Base-by-base conservation (phyloP, 2,888 invertebrate species). In the Eupelmus urozonus region DNA sequence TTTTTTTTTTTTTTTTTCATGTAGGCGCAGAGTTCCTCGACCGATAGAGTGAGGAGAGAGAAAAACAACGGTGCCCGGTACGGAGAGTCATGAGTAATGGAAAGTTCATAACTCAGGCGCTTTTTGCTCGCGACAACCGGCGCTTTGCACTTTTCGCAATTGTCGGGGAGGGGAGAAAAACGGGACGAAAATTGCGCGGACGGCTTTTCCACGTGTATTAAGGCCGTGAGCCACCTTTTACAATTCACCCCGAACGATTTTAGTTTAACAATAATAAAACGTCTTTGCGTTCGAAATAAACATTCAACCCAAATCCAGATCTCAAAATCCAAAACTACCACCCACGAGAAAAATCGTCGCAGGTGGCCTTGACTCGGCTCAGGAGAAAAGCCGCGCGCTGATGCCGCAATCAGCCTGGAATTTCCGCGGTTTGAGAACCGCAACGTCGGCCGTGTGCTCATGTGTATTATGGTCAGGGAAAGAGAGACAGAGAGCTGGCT, bases 351-450 rank as follows among this genome's bases (percentile, higher is more conserved):
- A 34, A 34, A 34, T 5, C 34, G 3, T 34, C 9, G 34, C 9
- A 51, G 20, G 16, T 20, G 53, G 53, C 53, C 53, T 53, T 53
- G 53, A 53, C 53, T 53, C 53, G 9, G 34, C 34, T 45, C 9
- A 2, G 9, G 16, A 49, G 49, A 49, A 49, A 49, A 49, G 49
- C 20, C 53, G 53, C 2, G 2, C 13, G 16, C 5, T 34, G 9
- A 9, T 34, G 34, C 34, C 51, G 69, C 74, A 74, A 71, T 73
- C 74, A 70, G 67, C 57, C 23, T 72, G 79, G 79, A 79, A 79
- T 79, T 79, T 76, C 71, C 79, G 79, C 65, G 74, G 57, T 74
- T 78, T 69, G 77, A 78, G 70, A 70, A 60, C 70, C 78, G 76
- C 71, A 80, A 75, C 72, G 18, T 20, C 20, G 53, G 49, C 71